Evolutionary conservation across 2,797 vertebrate genomes (phyloP).

Genomic region (Menidia menidia): DNA sequence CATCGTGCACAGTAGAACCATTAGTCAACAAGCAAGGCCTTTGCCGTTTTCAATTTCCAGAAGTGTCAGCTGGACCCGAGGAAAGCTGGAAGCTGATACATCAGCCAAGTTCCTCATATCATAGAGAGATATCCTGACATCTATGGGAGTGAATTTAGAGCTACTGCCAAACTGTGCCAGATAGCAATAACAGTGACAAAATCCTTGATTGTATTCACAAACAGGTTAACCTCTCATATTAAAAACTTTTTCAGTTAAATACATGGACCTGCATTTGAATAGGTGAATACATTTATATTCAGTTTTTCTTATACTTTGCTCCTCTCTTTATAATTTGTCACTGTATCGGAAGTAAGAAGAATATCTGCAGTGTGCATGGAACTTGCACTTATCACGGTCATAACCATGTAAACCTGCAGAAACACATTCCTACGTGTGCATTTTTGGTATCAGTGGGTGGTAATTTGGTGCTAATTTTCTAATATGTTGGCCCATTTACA

Average conservation of each 20-base stretch:
- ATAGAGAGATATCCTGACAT: slow-evolving; percentile 66
- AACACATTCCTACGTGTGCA: background rate
- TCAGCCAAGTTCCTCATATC: slow-evolving; percentile 67
- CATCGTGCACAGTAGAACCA: slow-evolving; percentile 44
- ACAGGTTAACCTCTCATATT: slow-evolving; percentile 63
- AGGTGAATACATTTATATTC: slow-evolving; percentile 36
- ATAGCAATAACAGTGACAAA: slow-evolving; percentile 47
- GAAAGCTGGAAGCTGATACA: slow-evolving; percentile 67
- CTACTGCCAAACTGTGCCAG: slow-evolving; percentile 61
- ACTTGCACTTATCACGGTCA: background rate
- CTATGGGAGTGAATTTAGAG: slow-evolving; percentile 53
- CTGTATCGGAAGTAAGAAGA: slow-evolving; percentile 65
- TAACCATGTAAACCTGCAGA: background rate
- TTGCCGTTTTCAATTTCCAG: slow-evolving; percentile 78
- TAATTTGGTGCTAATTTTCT: background rate
- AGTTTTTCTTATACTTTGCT: slow-evolving; percentile 7
- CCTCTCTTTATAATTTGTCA: slow-evolving; percentile 17
- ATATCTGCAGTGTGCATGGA: slow-evolving; percentile 57
- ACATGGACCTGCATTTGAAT: slow-evolving; percentile 49
- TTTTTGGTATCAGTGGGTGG: background rate
- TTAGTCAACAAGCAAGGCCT: slow-evolving; percentile 71
- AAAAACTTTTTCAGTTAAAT: slow-evolving; percentile 49
- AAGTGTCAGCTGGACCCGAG: slow-evolving; percentile 73
- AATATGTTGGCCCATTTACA: background rate
- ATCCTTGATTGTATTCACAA: slow-evolving; percentile 63